Evolutionary conservation across 2,797 vertebrate genomes (phyloP), one percentile per base, ranked within the genome.

Genomic region (Columba guinea): DNA sequence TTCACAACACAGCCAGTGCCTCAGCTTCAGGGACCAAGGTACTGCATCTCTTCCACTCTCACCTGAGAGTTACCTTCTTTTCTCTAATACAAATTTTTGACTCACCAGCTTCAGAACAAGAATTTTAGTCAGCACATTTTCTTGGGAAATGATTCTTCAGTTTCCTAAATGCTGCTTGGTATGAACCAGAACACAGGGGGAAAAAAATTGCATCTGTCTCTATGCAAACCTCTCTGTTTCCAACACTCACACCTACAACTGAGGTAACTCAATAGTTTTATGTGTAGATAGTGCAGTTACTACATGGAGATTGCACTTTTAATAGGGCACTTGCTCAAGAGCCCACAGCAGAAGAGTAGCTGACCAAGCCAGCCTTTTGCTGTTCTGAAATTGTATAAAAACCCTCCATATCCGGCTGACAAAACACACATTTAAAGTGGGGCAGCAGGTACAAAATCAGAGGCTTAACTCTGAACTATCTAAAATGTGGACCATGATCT

Each of bases 271-370:
- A 30, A 21, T 44, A 49, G 14, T 51, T 51, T 69, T 7, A 22
- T 22, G 13, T 63, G 35, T 4, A 7, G 46, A 28, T n/a, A 51
- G 12, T 10, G 20, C n/a, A 68, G 59, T 24, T 52, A 65, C 17
- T 35, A 58, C 51, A 41, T 6, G 8, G 37, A 83, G 24, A 22
- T 2, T 24, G 23, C 41, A 20, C 14, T 32, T 79, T 75, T 71
- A 26, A 24, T 37, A 59, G 0, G 6, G 22, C 26, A 62, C 3
- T 7, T 8, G 10, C 28, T 52, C 0, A 0, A 52, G 12, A 74
- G 32, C 9, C 28, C 39, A 39, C 32, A 69, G 60, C 46, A 56
- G 46, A 59, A 55, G 3, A 55, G 24, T 8, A 68, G 20, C 19
- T 79, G 39, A 71, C 21, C 27, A 71, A 34, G 37, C 8, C 73